These are phyloP conservation scores for Andrena haemorrhoa DNA, from an alignment of 2,888 invertebrate species.

Conservation along the genomic window DNA sequence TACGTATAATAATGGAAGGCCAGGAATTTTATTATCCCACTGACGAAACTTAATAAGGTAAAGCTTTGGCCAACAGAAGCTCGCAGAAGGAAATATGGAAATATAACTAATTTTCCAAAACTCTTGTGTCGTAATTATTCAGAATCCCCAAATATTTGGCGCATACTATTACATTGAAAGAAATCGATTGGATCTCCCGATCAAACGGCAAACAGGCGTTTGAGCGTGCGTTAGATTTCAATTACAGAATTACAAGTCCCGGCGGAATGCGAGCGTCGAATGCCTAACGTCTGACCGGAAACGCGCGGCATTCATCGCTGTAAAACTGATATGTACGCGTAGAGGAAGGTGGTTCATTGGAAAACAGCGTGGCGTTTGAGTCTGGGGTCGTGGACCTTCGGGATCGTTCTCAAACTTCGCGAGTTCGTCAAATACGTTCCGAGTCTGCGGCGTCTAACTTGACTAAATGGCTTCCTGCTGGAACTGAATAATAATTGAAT, in stretches of 20 bases:
- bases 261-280: neutral
- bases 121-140: too few species aligned
- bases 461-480: conserved; percentile 69
- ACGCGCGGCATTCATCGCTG: neutral
- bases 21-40: too few species aligned
- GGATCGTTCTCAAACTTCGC: conserved; percentile 56
- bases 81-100: too few species aligned
- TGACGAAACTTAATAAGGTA: too few species aligned
- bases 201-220: neutral
- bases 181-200: neutral
- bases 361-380: conserved; percentile 42
- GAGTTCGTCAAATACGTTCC: conserved; percentile 61
- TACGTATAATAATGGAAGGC: too few species aligned
- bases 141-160: too few species aligned
- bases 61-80: too few species aligned
- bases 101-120: too few species aligned
- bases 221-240: neutral
- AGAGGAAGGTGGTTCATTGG: conserved; percentile 12
- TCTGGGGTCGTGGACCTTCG: conserved; percentile 50
- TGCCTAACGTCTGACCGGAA: neutral
- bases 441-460: conserved; percentile 64
- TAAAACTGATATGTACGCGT: conserved; percentile 6
- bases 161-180: neutral
- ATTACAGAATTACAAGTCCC: conserved; percentile 17
- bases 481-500: conserved; percentile 73